These are phyloP conservation scores for Drosophila kanekoi DNA, from an alignment of 2,888 invertebrate genomes.

Conservation along the genomic window DNA sequence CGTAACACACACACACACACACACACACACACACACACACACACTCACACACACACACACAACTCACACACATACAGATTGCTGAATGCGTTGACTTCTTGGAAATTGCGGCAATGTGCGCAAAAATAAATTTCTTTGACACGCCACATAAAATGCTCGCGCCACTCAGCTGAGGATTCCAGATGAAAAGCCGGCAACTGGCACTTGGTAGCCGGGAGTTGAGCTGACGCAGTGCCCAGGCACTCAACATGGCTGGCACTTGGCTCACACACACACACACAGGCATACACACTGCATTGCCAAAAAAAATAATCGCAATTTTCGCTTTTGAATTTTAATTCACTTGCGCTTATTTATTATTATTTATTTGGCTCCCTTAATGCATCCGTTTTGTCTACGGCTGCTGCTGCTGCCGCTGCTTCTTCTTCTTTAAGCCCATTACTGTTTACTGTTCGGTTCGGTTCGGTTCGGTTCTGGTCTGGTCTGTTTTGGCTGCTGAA, in stretches of 20 bases:
- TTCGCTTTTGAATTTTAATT: constrained; percentile 45
- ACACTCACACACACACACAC: constrained; percentile 7
- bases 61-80: constrained; percentile 6
- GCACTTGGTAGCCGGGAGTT: constrained; percentile 16
- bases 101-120: constrained; percentile 60
- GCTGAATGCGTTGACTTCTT: constrained; percentile 54
- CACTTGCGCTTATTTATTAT: constrained; percentile 51
- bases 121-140: constrained; percentile 68
- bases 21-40: constrained; percentile 1
- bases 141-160: constrained; percentile 61
- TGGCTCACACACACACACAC: constrained; percentile 13
- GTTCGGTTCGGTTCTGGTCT: constrained; percentile 4
- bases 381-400: constrained; percentile 40
- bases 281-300: constrained; percentile 32
- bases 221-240: too few relatives aligned
- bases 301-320: constrained; percentile 31
- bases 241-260: constrained; percentile 25
- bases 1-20: constrained; percentile 13
- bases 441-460: constrained; percentile 32
- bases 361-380: constrained; percentile 58
- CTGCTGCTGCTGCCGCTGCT: background rate
- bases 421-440: constrained; percentile 31
- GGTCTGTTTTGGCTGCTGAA: constrained; percentile 33
- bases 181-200: constrained; percentile 39
- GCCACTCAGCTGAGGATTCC: constrained; percentile 21